These are phyloP conservation scores for Pterois miles DNA, from an alignment of 2,797 vertebrate genomes.

Conservation along the genomic window DNA sequence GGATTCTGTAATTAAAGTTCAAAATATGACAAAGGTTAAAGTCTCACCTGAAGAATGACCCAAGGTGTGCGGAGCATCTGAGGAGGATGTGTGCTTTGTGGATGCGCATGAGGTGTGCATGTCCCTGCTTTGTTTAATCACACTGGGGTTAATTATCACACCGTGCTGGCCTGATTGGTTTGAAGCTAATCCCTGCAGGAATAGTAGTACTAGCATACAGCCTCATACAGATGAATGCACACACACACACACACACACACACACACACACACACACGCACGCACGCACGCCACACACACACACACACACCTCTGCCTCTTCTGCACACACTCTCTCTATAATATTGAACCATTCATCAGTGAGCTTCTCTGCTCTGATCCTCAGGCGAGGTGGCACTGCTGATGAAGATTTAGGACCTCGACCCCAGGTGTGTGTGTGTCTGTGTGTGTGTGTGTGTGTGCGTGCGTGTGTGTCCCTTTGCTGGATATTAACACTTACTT, in stretches of 20 bases:
- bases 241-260: constrained; percentile 12
- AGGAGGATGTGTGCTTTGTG: constrained; percentile 8
- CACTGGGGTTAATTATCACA: constrained; percentile 38
- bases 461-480: constrained; percentile 8
- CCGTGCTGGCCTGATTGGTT: constrained; percentile 40
- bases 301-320: not conserved
- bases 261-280: not conserved
- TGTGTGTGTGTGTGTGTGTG: constrained; percentile 29
- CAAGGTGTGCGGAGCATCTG: not conserved
- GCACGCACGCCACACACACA: no score
- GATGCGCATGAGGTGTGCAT: constrained; percentile 10
- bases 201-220: constrained; percentile 38
- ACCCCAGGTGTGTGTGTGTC: constrained; percentile 9
- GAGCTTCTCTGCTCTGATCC: constrained; percentile 54
- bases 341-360: constrained; percentile 60
- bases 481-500: constrained; percentile 26
- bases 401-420: constrained; percentile 69
- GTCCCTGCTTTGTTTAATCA: constrained; percentile 28
- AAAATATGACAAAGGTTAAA: not conserved
- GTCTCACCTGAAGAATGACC: not conserved
- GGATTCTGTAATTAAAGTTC: not conserved
- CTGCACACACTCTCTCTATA: constrained; percentile 14
- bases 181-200: constrained; percentile 48
- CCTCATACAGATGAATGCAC: constrained; percentile 31
- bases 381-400: constrained; percentile 45